Conservation (phyloP, 2,797 vertebrate genomes). For the Alouatta caraya region DNA sequence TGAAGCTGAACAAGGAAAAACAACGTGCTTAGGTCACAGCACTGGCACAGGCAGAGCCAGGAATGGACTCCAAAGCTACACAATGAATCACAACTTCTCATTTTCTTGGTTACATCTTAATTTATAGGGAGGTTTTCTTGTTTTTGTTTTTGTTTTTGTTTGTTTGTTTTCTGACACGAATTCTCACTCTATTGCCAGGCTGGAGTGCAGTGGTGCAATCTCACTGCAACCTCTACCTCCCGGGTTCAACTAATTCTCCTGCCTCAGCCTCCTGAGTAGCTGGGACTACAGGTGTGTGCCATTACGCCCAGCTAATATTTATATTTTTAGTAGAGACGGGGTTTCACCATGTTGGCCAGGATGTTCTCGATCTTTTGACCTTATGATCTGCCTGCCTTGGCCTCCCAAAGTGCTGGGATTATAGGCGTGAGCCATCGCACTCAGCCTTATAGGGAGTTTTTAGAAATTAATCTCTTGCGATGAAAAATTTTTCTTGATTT, state of each 20-base stretch:
- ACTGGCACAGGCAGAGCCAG: not conserved
- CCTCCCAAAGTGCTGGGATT: not conserved
- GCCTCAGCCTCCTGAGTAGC: not conserved
- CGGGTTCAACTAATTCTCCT: not conserved
- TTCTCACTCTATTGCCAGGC: not conserved
- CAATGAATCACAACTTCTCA: not conserved
- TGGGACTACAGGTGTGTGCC: not conserved
- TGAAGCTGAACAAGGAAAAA: not conserved
- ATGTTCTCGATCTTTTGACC: not conserved
- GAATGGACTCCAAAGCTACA: not conserved
- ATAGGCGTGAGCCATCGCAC: not conserved
- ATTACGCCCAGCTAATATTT: not conserved
- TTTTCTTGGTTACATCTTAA: constrained; percentile 11
- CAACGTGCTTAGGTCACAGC: not conserved
- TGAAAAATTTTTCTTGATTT: not conserved
- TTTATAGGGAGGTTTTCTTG: not conserved
- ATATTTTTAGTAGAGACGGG: not conserved
- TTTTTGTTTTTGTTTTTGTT: not conserved
- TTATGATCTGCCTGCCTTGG: not conserved
- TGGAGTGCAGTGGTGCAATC: not conserved
- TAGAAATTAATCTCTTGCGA: not conserved
- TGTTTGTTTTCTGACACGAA: not conserved
- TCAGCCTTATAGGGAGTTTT: not conserved
- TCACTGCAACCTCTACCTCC: not conserved
- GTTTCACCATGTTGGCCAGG: not conserved